Conservation (phyloP, 1,140 invertebrate genomes). For the Nebria ingens region DNA sequence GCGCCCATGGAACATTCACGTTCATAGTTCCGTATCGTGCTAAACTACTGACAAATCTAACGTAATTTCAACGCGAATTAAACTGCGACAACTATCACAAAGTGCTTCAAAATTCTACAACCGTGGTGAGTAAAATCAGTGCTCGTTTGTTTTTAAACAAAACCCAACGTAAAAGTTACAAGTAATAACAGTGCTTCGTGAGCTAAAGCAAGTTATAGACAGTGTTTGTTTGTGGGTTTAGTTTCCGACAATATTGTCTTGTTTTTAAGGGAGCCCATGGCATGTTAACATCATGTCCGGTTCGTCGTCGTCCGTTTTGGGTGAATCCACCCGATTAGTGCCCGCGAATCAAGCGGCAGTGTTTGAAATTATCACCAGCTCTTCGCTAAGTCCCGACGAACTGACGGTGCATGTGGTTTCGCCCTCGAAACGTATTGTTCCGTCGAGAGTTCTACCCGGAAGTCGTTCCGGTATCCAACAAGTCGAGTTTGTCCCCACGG, state of each 20-base stretch:
- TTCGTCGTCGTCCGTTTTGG: conserved; percentile 60
- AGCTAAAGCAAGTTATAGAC: neutral
- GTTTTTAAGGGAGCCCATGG: conserved; percentile 75
- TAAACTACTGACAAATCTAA: too few species aligned
- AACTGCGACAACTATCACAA: too few species aligned
- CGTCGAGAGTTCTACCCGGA: conserved; percentile 58
- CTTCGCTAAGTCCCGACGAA: conserved; percentile 33
- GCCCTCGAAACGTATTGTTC: conserved; percentile 57
- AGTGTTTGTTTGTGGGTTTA: neutral
- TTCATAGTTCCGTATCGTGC: neutral
- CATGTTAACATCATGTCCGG: conserved; percentile 71
- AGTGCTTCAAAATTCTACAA: too few species aligned
- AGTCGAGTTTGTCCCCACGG: conserved; percentile 81
- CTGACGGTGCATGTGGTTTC: conserved; percentile 48
- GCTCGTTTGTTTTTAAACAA: too few species aligned
- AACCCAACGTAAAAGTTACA: neutral
- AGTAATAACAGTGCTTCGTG: neutral
- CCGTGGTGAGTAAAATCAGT: neutral
- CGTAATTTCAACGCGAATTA: too few species aligned
- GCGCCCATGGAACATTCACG: neutral
- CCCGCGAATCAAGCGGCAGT: conserved; percentile 72
- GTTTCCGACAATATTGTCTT: conserved; percentile 11
- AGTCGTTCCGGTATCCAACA: conserved; percentile 67
- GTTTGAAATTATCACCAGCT: conserved; percentile 71
- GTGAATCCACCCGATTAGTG: conserved; percentile 78